These are phyloP conservation scores for Baryphthengus martii DNA, from an alignment of 2,113 vertebrate genomes.

Conservation along the genomic window DNA sequence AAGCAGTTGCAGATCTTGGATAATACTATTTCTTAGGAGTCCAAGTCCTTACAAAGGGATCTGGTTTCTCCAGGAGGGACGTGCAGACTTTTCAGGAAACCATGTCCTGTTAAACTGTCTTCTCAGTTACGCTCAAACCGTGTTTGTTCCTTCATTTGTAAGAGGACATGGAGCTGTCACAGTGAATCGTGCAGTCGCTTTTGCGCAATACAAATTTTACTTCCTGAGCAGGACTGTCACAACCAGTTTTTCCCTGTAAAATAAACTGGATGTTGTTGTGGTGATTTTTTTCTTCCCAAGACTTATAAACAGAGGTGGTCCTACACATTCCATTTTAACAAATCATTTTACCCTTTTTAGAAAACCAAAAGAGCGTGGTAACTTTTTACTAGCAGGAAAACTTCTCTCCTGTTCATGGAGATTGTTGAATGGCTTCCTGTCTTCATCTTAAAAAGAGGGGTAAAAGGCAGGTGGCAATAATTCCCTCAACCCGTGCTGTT, in stretches of 20 bases:
- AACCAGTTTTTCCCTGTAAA: neutral
- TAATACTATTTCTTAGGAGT: neutral
- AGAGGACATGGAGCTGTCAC: neutral
- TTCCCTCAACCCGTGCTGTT: neutral
- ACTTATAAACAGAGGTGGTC: neutral
- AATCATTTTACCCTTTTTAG: neutral
- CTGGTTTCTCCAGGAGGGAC: neutral
- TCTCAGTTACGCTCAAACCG: neutral
- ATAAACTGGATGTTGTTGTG: neutral
- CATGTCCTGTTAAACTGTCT: neutral
- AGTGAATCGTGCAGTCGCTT: neutral
- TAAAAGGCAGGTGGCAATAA: neutral
- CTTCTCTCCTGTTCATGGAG: neutral
- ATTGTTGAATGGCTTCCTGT: neutral
- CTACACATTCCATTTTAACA: neutral
- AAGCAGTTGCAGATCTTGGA: neutral
- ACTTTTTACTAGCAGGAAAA: neutral
- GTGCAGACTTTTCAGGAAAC: neutral
- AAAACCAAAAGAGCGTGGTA: neutral
- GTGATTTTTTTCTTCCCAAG: neutral
- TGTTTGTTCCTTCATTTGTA: neutral
- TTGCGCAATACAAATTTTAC: neutral
- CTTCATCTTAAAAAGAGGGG: neutral
- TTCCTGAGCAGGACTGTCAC: neutral
- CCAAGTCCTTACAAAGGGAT: neutral